These are phyloP conservation scores for Chlamydotis undulata DNA, from an alignment of 2,113 vertebrate species.

Conservation along the genomic window DNA sequence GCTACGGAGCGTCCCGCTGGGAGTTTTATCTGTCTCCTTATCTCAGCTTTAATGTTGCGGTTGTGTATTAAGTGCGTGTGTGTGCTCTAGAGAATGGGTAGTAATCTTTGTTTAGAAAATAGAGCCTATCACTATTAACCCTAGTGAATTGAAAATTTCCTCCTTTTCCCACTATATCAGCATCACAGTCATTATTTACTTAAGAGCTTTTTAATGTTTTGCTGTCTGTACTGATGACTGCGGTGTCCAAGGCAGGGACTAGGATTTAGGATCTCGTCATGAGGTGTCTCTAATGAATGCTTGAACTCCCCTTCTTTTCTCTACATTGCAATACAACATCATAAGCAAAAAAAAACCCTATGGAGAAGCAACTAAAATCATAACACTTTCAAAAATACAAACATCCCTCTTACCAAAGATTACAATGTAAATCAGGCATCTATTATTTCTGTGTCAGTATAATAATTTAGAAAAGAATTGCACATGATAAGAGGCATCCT, in stretches of 20 bases:
- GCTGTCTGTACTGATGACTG: neutral
- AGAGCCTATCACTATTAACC: conserved; percentile 12
- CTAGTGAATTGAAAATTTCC: conserved; percentile 39
- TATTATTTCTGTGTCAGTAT: conserved; percentile 58
- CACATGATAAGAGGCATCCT: conserved; percentile 44
- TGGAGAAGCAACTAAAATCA: conserved; percentile 45
- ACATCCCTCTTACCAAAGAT: conserved; percentile 37
- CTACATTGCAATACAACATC: neutral
- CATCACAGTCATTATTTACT: conserved; percentile 40
- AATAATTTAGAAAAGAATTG: conserved; percentile 65
- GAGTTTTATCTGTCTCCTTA: conserved; percentile 65
- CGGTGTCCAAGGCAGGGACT: neutral
- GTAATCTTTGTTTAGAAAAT: conserved; percentile 69
- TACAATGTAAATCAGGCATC: conserved; percentile 56
- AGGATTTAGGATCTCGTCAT: neutral
- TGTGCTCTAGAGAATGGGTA: conserved; percentile 47
- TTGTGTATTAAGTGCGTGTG: conserved; percentile 49
- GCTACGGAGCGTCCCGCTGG: conserved; percentile 52
- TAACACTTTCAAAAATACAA: conserved; percentile 56
- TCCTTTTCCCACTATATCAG: conserved; percentile 25
- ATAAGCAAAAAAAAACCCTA: conserved; percentile 14
- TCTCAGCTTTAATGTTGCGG: conserved; percentile 57
- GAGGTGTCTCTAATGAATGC: conserved; percentile 11
- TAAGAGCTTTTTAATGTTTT: conserved; percentile 51
- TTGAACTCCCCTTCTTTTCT: neutral